phyloP scores from a whole-genome alignment of 2,888 invertebrate genomes.

The Tiliacea aurago region DNA sequence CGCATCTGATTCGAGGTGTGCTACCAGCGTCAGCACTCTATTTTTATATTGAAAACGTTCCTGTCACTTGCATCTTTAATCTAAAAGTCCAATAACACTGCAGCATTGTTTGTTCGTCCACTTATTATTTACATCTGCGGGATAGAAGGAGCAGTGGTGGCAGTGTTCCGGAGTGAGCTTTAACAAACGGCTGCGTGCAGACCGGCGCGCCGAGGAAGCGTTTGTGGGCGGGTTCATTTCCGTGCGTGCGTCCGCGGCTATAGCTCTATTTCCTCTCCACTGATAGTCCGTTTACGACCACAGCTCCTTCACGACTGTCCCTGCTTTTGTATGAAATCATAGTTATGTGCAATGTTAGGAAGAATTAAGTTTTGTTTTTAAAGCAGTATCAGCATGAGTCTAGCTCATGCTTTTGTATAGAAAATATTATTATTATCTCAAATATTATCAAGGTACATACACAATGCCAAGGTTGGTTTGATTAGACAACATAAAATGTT shows the following conservation, averaged over 20 bases:
- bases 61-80: background rate
- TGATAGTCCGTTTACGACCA: constrained; percentile 77
- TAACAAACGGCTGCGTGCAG: constrained; percentile 69
- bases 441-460: background rate
- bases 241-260: constrained; percentile 77
- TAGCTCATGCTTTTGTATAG: background rate
- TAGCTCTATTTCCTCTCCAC: constrained; percentile 76
- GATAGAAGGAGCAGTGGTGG: constrained; percentile 33
- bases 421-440: background rate
- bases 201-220: constrained; percentile 67
- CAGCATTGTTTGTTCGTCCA: constrained; percentile 15
- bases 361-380: background rate
- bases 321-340: constrained; percentile 27
- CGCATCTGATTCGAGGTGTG: no score
- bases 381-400: no score
- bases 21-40: no score
- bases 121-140: constrained; percentile 21
- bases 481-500: no score
- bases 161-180: constrained; percentile 51
- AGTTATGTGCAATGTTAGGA: constrained; percentile 10
- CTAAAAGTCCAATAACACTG: background rate
- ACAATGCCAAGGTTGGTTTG: background rate
- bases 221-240: constrained; percentile 79
- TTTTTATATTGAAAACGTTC: constrained; percentile 9
- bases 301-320: constrained; percentile 35